These are phyloP conservation scores for Trissolcus brochymenae DNA, from an alignment of 2,888 invertebrate genomes.

Conservation along the genomic window DNA sequence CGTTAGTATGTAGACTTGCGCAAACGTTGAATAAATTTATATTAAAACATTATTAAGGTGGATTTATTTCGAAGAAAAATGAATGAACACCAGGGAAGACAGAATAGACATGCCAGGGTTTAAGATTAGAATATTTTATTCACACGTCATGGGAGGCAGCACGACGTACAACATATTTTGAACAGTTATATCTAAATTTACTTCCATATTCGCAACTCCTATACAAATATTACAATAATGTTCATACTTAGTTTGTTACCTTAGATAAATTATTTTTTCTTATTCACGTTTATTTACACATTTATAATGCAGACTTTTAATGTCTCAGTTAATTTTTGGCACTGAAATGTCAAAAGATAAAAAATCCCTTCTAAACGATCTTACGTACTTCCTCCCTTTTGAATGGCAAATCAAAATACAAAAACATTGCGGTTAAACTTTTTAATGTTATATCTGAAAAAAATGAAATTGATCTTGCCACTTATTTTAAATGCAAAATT, in stretches of 20 bases:
- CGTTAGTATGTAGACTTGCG: slow-evolving; percentile 3
- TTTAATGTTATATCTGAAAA: not conserved
- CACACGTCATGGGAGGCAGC: slow-evolving; percentile 66
- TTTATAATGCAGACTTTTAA: slow-evolving; percentile 63
- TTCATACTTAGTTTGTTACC: slow-evolving; percentile 54
- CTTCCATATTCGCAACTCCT: slow-evolving; percentile 66
- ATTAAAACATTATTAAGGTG: not conserved
- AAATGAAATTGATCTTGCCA: not conserved
- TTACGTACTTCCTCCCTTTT: not conserved
- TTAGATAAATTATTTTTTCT: slow-evolving; percentile 56
- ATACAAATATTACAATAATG: slow-evolving; percentile 71
- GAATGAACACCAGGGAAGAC: not conserved
- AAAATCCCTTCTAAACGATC: not conserved
- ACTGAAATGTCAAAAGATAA: slow-evolving; percentile 58
- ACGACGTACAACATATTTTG: slow-evolving; percentile 67
- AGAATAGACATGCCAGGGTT: not conserved
- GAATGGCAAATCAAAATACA: not conserved
- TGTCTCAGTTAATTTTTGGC: slow-evolving; percentile 61
- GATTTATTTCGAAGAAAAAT: not conserved
- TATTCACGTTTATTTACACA: slow-evolving; percentile 68
- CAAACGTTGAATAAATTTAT: slow-evolving; percentile 21
- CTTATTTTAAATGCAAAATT: too few species aligned
- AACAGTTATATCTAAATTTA: slow-evolving; percentile 69
- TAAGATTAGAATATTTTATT: slow-evolving; percentile 64
- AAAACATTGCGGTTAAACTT: not conserved